Evolutionary conservation across 2,113 vertebrate genomes (phyloP).

Genomic region (Hepsetus odoe): DNA sequence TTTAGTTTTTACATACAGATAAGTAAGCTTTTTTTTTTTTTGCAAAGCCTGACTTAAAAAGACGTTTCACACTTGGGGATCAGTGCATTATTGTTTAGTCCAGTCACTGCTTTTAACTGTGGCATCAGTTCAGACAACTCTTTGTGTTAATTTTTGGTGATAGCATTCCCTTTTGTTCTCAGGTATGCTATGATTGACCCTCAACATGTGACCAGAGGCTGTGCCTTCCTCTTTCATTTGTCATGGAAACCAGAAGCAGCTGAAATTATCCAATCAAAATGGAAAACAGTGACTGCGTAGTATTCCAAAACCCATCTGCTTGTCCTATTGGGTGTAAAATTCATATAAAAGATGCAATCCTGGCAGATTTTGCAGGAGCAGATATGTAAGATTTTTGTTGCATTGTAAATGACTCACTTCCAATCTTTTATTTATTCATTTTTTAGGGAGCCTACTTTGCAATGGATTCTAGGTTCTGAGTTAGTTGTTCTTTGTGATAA

Average conservation of each 20-base stretch:
- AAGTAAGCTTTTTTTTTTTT: not conserved
- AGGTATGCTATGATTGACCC: conserved; percentile 35
- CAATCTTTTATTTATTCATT: not conserved
- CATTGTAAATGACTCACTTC: not conserved
- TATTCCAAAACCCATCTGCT: conserved; percentile 16
- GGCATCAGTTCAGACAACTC: not conserved
- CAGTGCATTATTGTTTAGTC: too few relatives aligned
- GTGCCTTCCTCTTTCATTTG: conserved; percentile 41
- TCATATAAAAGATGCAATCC: not conserved
- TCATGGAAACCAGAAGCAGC: conserved; percentile 55
- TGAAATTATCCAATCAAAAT: conserved; percentile 28
- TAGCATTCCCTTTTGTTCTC: conserved; percentile 31
- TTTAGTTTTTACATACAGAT: not conserved
- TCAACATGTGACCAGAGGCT: conserved; percentile 28
- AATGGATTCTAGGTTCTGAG: not conserved
- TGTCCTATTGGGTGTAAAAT: not conserved
- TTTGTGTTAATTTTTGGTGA: conserved; percentile 6
- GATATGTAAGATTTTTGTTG: not conserved
- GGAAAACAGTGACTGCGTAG: not conserved
- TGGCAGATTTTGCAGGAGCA: not conserved
- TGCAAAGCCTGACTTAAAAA: too few relatives aligned
- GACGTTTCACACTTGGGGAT: too few relatives aligned
- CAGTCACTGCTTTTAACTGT: too few relatives aligned
- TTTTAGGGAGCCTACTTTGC: not conserved
- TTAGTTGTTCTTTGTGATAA: not conserved